Evolutionary conservation across 1,140 invertebrate species (phyloP), one percentile per base, ranked within the genome.

Genomic region (Tetraneura akinire): DNA sequence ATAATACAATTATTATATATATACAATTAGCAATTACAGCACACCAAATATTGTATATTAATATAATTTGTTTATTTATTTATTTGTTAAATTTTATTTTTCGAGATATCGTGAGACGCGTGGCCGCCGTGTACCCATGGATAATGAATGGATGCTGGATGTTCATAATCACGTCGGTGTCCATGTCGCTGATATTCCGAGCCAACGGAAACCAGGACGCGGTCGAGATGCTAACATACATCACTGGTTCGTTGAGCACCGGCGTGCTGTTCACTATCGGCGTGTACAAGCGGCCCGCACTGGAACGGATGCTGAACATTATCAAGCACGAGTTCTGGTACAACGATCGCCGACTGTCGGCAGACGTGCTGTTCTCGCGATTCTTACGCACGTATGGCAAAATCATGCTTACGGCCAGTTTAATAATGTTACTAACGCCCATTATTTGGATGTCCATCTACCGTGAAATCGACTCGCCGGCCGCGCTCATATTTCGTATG

Each of bases 401-500:
- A 42, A 5, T 70, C 3, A 13, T 70, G 13, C 66, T 42, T 14
- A 8, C 16, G 42, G 66, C 66, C 42, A 47, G 16, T 6, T 13
- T 49, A 21, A 21, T 70, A 11, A 70, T 70, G 66, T 70, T 42
- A 42, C 23, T 49, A 42, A 1, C 66, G 14, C 66, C 66, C 14
- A 13, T 70, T 13, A 1, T 70, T 5, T 70, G 66, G 66, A 13
- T 5, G 42, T 1, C 23, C 42, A 23, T 16, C 13, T 10, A 70
- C 21, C n/a, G 21, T 1, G 23, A 70, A 42, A 70, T 70, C 45
- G 8, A 49, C 5, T 70, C 66, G 42, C 66, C 42, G 45, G 42
- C 42, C 21, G 66, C 66, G 14, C 21, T 49, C 42, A 70, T 70
- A 70, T 70, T 49, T 42, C 66, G 66, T 42, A 70, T 49, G 66